These are phyloP conservation scores for Polydrusus tereticollis DNA, from an alignment of 2,888 invertebrate genomes.

Conservation along the genomic window DNA sequence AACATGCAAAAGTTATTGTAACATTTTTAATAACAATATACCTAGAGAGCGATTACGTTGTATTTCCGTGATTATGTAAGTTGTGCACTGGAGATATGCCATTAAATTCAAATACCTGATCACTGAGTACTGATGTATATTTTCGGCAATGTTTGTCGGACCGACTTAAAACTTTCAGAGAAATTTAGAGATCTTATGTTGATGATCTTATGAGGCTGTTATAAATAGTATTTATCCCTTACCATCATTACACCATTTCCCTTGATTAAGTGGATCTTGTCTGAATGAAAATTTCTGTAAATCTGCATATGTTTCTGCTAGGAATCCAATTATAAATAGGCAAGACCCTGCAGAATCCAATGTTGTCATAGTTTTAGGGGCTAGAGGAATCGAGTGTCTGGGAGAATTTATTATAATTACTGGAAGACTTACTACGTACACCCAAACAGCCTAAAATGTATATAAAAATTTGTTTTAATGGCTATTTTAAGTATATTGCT, in stretches of 20 bases:
- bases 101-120: too few species aligned
- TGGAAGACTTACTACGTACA: slow-evolving; percentile 90
- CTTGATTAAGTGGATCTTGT: slow-evolving; percentile 89
- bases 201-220: too few species aligned
- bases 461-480: slow-evolving; percentile 38
- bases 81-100: too few species aligned
- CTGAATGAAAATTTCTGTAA: slow-evolving; percentile 92
- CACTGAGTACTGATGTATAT: too few species aligned
- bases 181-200: too few species aligned
- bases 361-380: slow-evolving; percentile 88
- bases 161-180: too few species aligned
- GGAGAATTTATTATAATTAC: slow-evolving; percentile 93
- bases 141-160: too few species aligned
- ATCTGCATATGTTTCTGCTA: slow-evolving; percentile 92
- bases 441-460: slow-evolving; percentile 85
- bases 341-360: slow-evolving; percentile 89
- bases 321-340: slow-evolving; percentile 85
- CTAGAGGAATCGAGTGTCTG: slow-evolving; percentile 80
- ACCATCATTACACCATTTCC: slow-evolving; percentile 94
- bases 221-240: slow-evolving; percentile 53
- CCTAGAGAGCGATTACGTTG: too few species aligned
- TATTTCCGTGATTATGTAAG: too few species aligned
- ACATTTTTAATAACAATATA: too few species aligned
- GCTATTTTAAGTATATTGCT: too few species aligned
- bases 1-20: too few species aligned